phyloP scores from a whole-genome alignment of 2,113 vertebrate species.

The Siphamia tubifer region DNA sequence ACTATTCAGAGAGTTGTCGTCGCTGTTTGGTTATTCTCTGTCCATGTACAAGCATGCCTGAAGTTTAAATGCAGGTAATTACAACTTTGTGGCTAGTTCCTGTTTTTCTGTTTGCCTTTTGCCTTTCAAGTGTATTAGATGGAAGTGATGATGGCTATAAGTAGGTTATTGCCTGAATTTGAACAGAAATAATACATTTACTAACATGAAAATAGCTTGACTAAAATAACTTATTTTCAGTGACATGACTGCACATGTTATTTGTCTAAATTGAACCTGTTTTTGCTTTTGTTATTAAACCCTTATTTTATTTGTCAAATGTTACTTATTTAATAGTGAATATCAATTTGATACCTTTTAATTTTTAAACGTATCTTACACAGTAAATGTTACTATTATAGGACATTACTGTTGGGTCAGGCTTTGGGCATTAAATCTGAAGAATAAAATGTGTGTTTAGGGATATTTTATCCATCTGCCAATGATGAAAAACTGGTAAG shows the following conservation, averaged over 20 bases:
- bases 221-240: too few relatives aligned
- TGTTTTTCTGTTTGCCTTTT: constrained; percentile 15
- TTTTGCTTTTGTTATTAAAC: not conserved
- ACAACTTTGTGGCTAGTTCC: constrained; percentile 36
- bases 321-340: not conserved
- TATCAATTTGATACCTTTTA: not conserved
- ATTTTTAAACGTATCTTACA: not conserved
- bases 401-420: not conserved
- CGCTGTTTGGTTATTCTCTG: constrained; percentile 23
- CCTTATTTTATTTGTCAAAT: not conserved
- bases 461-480: constrained; percentile 30
- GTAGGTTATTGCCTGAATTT: constrained; percentile 20
- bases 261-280: not conserved
- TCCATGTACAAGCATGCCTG: constrained; percentile 52
- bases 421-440: not conserved
- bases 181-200: constrained; percentile 16
- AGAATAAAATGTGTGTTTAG: constrained; percentile 3
- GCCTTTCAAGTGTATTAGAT: constrained; percentile 31
- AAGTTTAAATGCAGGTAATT: constrained; percentile 53
- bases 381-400: constrained; percentile 18
- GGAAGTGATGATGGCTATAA: constrained; percentile 29
- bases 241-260: not conserved
- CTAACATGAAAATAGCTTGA: too few relatives aligned
- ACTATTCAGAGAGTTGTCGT: constrained; percentile 42
- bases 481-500: constrained; percentile 53